Evolutionary conservation across 2,113 vertebrate genomes (phyloP), one percentile per base, ranked within the genome.

Genomic region (Ginglymostoma cirratum): DNA sequence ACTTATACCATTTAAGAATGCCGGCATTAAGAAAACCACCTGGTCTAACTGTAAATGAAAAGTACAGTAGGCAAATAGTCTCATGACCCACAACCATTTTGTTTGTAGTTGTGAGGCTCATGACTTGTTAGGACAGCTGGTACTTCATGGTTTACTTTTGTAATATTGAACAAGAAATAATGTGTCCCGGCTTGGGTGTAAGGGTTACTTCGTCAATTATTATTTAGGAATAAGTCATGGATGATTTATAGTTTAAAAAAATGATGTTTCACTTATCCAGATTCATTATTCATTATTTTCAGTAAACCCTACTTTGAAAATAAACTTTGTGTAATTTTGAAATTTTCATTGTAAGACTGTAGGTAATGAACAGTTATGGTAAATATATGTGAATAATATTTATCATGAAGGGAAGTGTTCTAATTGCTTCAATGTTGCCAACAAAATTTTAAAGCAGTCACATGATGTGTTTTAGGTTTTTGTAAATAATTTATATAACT

Each of bases 1-100:
- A 66, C 89, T 38, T 66, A 66, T 34, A 93, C 89, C 61, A n/a
- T 93, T 66, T 93, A 93, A 93, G 66, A 66, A 93, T 93, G 66
- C 7, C 17, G 7, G 61, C 10, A n/a, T 93, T 67, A 66, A 67
- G 61, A 66, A 93, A 93, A 66, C 89, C 89, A 93, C 89, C 38
- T 66, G 30, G 34, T 90, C 24, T 21, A 93, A 93, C 61, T 93
- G 55, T 93, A 66, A 93, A 66, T 21, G 89, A 66, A n/a, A 93
- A 34, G 30, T 10, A 55, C 87, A 65, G 87, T 34, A 65, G 23
- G 87, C 87, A 90, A 61, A 65, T 34, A 90, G 48, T n/a, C 30
- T n/a, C 5, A 27, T 5, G 14, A 92, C n/a, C 55, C 61, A 0
- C 5, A 1, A 67, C 34, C 65, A 66, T n/a, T 38, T 93, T 92